Evolutionary conservation across 2,797 vertebrate genomes (phyloP).

Genomic region (Manis javanica): DNA sequence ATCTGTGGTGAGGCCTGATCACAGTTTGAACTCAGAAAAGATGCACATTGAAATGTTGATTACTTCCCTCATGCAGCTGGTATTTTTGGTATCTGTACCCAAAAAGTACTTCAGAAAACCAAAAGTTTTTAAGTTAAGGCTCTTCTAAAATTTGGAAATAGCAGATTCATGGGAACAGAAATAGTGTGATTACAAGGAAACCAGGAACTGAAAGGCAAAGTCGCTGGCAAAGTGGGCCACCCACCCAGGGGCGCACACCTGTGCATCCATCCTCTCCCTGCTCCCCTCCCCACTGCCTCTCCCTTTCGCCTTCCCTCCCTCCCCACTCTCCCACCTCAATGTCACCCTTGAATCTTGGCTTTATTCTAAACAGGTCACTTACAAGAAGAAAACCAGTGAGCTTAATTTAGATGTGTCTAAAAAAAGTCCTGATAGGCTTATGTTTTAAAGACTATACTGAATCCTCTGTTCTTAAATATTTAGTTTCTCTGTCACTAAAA

Average conservation of each 20-base stretch:
- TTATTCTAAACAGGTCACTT: neutral
- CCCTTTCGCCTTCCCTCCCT: neutral
- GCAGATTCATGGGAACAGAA: neutral
- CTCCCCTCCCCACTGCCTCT: no score
- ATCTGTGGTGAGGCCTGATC: neutral
- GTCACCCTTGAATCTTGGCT: neutral
- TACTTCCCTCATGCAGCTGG: neutral
- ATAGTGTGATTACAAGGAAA: neutral
- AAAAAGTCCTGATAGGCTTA: neutral
- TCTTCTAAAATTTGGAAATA: constrained; percentile 46
- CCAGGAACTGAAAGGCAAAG: neutral
- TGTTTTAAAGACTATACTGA: neutral
- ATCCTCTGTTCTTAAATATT: neutral
- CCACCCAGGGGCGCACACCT: no score
- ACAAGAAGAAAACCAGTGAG: neutral
- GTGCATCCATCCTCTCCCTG: neutral
- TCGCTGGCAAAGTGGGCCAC: neutral
- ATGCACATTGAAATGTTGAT: neutral
- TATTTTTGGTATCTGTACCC: neutral
- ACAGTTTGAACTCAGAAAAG: neutral
- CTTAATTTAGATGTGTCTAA: neutral
- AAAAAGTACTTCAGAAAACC: neutral
- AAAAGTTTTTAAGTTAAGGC: neutral
- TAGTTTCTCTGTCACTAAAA: neutral
- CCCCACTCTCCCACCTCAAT: neutral